Base-by-base conservation (phyloP, 2,113 vertebrate genomes). In the Seriola dumerili region DNA sequence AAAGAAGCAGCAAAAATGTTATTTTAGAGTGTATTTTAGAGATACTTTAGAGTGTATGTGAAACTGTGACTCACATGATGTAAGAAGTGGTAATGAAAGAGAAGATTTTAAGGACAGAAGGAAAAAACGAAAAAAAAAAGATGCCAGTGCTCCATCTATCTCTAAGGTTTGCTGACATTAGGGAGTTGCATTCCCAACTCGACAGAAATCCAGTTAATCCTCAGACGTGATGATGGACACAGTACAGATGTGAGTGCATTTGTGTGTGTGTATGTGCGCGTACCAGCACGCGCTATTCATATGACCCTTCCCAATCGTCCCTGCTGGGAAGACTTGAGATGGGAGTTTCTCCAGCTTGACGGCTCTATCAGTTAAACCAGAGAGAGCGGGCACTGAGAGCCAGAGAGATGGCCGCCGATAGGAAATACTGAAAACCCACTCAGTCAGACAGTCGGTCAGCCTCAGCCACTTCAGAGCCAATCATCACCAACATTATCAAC, bases 381-480 rank as follows among this genome's bases (percentile, higher is more conserved):
- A 86, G 13, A 76, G 64, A 69, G 57, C 76, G 82, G 85, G 38
- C 32, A 38, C 55, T 77, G 85, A 85, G 67, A 85, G 86, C 52
- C 46, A 6, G 68, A 81, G 85, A 91, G 89, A 92, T 92, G 78
- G 54, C 65, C 32, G 73, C 70, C 44, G 87, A 93, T 88, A 89
- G 14, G 29, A 76, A 84, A 62, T 44, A 78, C 83, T 58, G 77
- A 89, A 88, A 88, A 73, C 9, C 55, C 72, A 68, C 77, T 50
- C 84, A 80, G 85, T 69, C 76, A 57, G 67, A 68, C 61, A 13
- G 76, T 55, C 58, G 67, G 46, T 73, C 62, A 67, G 62, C 67
- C 72, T 63, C 66, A 63, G 88, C 83, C 67, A 68, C 78, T 81
- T 65, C 83, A 78, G 75, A 68, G 59, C 69, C 73, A 29, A 67